phyloP scores from a whole-genome alignment of 37 sponge, comb jelly and placozoan genomes.

The Haliclona indistincta region DNA sequence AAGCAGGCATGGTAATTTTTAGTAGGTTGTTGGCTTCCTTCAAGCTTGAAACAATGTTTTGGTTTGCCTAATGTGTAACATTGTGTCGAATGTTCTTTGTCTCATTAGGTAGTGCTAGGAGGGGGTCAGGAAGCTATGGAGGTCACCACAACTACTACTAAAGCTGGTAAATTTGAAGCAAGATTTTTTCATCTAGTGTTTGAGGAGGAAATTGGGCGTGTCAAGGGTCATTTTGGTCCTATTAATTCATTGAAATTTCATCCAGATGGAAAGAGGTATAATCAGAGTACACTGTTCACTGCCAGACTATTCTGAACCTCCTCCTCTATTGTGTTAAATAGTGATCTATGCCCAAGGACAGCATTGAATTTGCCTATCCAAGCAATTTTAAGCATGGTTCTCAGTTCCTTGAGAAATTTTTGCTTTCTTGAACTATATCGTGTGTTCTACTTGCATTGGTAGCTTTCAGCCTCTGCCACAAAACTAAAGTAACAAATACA shows the following conservation, averaged over 20 bases:
- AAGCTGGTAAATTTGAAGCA: slow-evolving; percentile 97
- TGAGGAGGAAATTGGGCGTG: slow-evolving; percentile 98
- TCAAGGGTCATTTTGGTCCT: slow-evolving; percentile 99
- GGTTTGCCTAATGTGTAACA: no score
- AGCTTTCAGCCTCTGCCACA: no score
- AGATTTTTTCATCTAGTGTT: slow-evolving; percentile 95
- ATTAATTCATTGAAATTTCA: slow-evolving; percentile 95
- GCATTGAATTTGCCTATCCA: no score
- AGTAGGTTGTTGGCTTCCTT: no score
- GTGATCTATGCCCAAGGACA: background rate
- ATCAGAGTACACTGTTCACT: no score
- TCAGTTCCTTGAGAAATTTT: background rate
- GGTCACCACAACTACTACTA: slow-evolving; percentile 91
- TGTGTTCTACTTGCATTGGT: no score
- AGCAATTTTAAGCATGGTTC: no score
- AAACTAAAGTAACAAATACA: no score
- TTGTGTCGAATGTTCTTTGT: no score
- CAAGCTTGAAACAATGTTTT: no score
- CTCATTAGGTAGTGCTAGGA: slow-evolving; percentile 82
- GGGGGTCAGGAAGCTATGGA: slow-evolving; percentile 99
- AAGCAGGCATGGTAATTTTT: no score
- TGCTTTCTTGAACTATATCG: no score
- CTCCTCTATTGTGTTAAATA: background rate
- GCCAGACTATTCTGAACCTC: background rate
- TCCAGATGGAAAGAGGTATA: slow-evolving; percentile 95